Percentiles rank a stretch among this genome's conserved stretches.
Evolutionary conservation across 1,140 invertebrate species (phyloP).

Genomic region (Luehdorfia chinensis): DNA sequence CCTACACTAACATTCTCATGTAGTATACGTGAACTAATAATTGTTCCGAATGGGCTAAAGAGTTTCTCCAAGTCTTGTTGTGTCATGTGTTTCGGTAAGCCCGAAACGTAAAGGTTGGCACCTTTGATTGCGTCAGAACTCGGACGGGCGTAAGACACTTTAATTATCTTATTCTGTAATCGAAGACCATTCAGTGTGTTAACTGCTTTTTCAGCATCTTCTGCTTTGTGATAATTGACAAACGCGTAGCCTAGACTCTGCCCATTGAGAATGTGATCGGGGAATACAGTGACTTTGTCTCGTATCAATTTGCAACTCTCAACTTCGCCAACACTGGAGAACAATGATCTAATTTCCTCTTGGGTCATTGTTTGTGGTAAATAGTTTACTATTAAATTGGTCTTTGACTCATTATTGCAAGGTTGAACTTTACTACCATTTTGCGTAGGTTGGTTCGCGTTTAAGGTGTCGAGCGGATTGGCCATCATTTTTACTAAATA

Average conservation of each 20-base stretch:
- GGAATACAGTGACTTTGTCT: constrained; percentile 89
- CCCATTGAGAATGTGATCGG: constrained; percentile 79
- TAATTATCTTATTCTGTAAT: constrained; percentile 94
- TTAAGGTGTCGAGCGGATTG: constrained; percentile 72
- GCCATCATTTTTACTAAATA: constrained; percentile 70
- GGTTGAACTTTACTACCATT: constrained; percentile 80
- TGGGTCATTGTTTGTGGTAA: constrained; percentile 95
- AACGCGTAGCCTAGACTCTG: constrained; percentile 94
- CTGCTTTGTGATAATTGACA: constrained; percentile 89
- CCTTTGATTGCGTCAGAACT: constrained; percentile 94
- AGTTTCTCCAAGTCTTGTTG: constrained; percentile 90
- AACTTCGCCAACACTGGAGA: constrained; percentile 91
- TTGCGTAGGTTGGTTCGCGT: constrained; percentile 75
- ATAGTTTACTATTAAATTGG: constrained; percentile 95
- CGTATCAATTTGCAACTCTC: constrained; percentile 94
- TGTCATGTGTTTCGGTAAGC: constrained; percentile 90
- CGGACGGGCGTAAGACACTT: constrained; percentile 93
- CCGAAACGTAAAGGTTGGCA: constrained; percentile 93
- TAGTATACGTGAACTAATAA: constrained; percentile 92
- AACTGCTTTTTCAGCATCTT: constrained; percentile 92
- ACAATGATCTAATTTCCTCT: constrained; percentile 91
- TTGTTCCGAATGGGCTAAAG: constrained; percentile 89
- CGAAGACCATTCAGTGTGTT: constrained; percentile 90
- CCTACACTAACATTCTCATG: constrained; percentile 89
- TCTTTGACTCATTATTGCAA: constrained; percentile 80